These are phyloP conservation scores for Romanogobio albipinnatus DNA, from an alignment of 2,113 vertebrate species.

Conservation along the genomic window DNA sequence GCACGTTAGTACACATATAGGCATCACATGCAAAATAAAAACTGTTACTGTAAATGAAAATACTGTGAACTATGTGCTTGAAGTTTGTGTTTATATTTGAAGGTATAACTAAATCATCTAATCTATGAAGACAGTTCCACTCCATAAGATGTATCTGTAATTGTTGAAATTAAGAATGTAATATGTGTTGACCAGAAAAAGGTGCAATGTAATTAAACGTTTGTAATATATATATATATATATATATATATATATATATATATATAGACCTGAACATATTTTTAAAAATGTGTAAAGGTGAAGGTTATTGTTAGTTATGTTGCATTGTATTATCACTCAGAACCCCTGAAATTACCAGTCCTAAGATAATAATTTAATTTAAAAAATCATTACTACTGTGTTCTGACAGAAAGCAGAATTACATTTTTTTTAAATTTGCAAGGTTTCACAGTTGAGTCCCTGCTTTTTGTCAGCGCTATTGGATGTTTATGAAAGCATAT, in stretches of 20 bases:
- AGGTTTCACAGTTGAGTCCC: neutral
- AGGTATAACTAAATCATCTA: neutral
- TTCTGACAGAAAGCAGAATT: neutral
- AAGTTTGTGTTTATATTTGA: neutral
- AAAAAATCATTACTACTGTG: neutral
- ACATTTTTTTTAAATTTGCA: neutral
- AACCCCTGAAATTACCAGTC: neutral
- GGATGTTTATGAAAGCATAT: neutral
- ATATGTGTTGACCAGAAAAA: constrained; percentile 23
- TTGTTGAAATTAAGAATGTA: constrained; percentile 28
- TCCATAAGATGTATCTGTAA: constrained; percentile 1
- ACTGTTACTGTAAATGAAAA: constrained; percentile 9
- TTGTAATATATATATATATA: neutral
- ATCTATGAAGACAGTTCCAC: neutral
- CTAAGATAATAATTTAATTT: neutral
- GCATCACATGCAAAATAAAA: neutral
- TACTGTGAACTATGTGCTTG: constrained; percentile 17
- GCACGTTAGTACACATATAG: neutral
- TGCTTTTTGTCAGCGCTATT: neutral
- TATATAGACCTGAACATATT: neutral
- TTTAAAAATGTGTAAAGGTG: neutral
- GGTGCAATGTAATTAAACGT: constrained; percentile 9
- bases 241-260: neutral
- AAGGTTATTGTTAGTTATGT: neutral
- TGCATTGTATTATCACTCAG: neutral